phyloP scores from a whole-genome alignment of 2,888 invertebrate genomes.

The Pyralis farinalis region DNA sequence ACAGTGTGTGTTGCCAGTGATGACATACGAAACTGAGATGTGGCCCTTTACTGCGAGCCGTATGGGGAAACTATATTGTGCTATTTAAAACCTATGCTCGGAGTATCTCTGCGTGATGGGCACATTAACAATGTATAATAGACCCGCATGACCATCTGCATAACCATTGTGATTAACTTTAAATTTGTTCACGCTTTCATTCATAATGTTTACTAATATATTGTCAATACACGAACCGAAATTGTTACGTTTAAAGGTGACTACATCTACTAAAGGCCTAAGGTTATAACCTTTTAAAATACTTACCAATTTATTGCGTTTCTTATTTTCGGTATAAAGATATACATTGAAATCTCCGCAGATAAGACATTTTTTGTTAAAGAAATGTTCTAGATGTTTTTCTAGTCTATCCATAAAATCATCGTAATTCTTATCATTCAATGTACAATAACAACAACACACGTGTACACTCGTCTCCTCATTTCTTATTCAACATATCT shows the following conservation, averaged over 20 bases:
- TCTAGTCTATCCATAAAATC: constrained; percentile 13
- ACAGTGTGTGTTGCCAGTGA: too few relatives aligned
- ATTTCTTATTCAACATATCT: constrained; percentile 14
- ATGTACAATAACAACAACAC: constrained; percentile 12
- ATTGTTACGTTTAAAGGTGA: constrained; percentile 2
- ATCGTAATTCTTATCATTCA: constrained; percentile 6
- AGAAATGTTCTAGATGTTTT: constrained; percentile 11
- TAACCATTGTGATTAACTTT: constrained; percentile 8
- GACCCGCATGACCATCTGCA: constrained; percentile 10
- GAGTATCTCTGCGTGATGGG: too few relatives aligned
- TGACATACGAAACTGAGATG: too few relatives aligned
- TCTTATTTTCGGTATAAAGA: not conserved
- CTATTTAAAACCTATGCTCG: too few relatives aligned
- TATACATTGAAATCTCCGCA: constrained; percentile 1
- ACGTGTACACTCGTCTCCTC: constrained; percentile 3
- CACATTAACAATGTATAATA: too few relatives aligned
- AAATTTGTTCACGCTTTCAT: not conserved
- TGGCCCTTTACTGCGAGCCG: too few relatives aligned
- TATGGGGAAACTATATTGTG: too few relatives aligned
- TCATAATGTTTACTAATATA: constrained; percentile 6
- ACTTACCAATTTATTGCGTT: not conserved
- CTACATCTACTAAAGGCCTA: not conserved
- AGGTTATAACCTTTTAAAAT: not conserved
- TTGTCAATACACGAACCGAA: constrained; percentile 9
- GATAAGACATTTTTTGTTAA: constrained; percentile 7